Evolutionary conservation across 2,797 vertebrate genomes (phyloP), one percentile per base, ranked within the genome.

Genomic region (Pipistrellus kuhlii): DNA sequence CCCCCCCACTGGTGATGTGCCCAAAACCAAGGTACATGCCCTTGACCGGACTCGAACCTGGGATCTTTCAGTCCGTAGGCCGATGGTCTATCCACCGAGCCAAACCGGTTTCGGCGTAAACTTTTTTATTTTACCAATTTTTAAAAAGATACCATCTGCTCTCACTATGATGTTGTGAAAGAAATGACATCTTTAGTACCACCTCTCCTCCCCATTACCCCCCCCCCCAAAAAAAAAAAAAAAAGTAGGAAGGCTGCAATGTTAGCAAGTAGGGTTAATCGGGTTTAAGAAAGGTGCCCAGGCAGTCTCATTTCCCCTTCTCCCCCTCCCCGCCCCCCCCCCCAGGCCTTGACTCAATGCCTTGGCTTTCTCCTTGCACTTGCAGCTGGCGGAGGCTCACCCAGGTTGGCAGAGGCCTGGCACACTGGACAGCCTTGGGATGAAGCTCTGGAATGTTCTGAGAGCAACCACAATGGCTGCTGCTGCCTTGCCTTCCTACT

Each of bases 321-420:
- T 41, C 23, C 3, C 1, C 3, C 11, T 10, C 38, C 38, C 12
- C 20, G 2, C 23, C 2, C 1, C 3, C 7, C 1, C 2, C 3
- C 7, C 21, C 20, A 18, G 23, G 8, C 57, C 41, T 51, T 30
- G 44, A 18, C 23, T 30, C 27, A 20, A 13, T 20, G 35, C 57
- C 57, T 69, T 51, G 7, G 41, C 73, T 57, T 88, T 78, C n/a
- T 35, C 32, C 0, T 38, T 18, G 18, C 20, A 23, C 51, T 8
- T 1, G 15, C 9, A 51, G 71, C 84, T 25, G 13, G 30, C 23
- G 62, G 59, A 10, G 3, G 2, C 25, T 35, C 57, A 27, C 57
- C 35, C 18, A 11, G 51, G 5, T 7, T 51, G 91, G 25, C 57
- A 25, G 8, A 3, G 46, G 30, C 64, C 51, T 53, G 57, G 57